Evolutionary conservation across 2,888 invertebrate species (phyloP).

Genomic region (Nomada flava): DNA sequence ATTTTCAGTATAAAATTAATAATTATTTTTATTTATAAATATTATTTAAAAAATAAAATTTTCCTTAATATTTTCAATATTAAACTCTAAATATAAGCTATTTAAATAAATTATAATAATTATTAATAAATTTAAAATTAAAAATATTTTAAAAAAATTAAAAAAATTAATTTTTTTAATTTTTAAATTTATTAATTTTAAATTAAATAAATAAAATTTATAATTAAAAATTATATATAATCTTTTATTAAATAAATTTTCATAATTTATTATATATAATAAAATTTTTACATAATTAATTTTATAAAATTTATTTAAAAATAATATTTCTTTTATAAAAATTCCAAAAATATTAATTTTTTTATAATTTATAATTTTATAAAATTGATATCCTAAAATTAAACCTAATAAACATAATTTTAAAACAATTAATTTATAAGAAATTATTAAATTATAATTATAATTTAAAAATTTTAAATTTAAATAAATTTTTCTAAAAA

Average conservation of each 20-base stretch:
- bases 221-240: no score
- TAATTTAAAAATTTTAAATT: background rate
- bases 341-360: background rate
- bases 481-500: background rate
- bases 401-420: background rate
- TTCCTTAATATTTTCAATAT: constrained; percentile 21
- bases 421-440: background rate
- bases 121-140: background rate
- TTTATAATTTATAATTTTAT: background rate
- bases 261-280: background rate
- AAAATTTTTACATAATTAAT: background rate
- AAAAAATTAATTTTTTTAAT: background rate
- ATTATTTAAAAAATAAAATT: background rate
- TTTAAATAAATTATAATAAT: background rate
- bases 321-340: background rate
- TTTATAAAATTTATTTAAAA: background rate
- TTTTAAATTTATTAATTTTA: background rate
- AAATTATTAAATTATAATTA: background rate
- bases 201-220: no score
- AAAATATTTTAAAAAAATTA: background rate
- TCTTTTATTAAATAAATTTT: background rate
- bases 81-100: constrained; percentile 11
- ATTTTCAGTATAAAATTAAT: constrained; percentile 2
- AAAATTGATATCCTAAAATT: background rate
- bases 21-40: background rate